These are phyloP conservation scores for Spondyliosoma cantharus DNA, from an alignment of 2,797 vertebrate species.

Conservation along the genomic window DNA sequence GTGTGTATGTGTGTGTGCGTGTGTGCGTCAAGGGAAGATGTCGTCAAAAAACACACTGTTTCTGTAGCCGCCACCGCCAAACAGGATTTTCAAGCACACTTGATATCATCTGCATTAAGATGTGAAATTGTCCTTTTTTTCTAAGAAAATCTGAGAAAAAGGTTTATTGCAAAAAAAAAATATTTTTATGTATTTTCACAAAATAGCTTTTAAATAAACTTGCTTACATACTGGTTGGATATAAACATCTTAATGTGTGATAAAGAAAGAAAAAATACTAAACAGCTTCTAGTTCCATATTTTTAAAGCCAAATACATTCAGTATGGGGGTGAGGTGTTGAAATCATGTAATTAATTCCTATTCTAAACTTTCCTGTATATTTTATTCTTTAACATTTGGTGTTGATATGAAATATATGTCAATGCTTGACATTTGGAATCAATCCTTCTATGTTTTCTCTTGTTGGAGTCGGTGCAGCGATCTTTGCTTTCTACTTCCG, in stretches of 20 bases:
- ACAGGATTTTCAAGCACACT: slow-evolving; percentile 99
- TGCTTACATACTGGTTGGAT: slow-evolving; percentile 95
- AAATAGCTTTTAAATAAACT: slow-evolving; percentile 99
- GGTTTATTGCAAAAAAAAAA: slow-evolving; percentile 85
- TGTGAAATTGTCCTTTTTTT: slow-evolving; percentile 93
- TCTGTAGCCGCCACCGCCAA: slow-evolving; percentile 91
- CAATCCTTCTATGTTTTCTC: slow-evolving; percentile 92
- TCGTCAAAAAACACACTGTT: slow-evolving; percentile 83
- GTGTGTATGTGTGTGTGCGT: slow-evolving; percentile 29
- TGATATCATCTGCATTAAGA: slow-evolving; percentile 96
- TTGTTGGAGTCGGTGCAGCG: slow-evolving; percentile 81
- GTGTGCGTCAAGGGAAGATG: slow-evolving; percentile 60
- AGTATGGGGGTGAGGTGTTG: slow-evolving; percentile 84
- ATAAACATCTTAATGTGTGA: slow-evolving; percentile 85
- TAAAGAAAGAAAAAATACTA: slow-evolving; percentile 82
- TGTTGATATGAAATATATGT: slow-evolving; percentile 97
- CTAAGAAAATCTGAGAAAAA: slow-evolving; percentile 88
- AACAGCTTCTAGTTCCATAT: slow-evolving; percentile 90
- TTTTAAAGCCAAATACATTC: slow-evolving; percentile 96
- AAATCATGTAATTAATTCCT: slow-evolving; percentile 97
- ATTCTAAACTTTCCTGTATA: slow-evolving; percentile 95
- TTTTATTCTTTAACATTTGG: slow-evolving; percentile 97
- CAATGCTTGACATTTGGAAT: slow-evolving; percentile 95
- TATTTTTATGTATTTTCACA: slow-evolving; percentile 99
- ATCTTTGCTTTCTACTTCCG: slow-evolving; percentile 63